phyloP scores from a whole-genome alignment of 2,888 invertebrate genomes.

The Chrysolina oricalcia region DNA sequence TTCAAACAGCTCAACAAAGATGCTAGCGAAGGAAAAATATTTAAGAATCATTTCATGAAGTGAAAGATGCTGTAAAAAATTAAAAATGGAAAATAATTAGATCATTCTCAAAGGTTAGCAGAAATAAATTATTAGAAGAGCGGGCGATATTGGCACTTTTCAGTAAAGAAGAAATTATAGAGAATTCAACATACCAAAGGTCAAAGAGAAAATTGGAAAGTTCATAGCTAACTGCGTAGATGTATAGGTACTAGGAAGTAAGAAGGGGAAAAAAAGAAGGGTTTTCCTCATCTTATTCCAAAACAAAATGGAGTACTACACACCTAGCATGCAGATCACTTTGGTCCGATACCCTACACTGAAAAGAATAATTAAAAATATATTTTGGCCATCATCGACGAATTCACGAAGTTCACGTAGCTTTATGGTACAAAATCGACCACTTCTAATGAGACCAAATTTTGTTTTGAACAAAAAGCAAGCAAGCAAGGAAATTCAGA shows the following conservation, averaged over 20 bases:
- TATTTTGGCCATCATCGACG: constrained; percentile 62
- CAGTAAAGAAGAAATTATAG: no score
- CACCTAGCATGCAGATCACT: constrained; percentile 57
- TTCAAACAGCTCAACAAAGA: constrained; percentile 52
- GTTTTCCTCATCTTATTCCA: constrained; percentile 51
- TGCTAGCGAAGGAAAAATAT: constrained; percentile 43
- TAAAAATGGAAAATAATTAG: constrained; percentile 43
- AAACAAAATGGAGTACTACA: constrained; percentile 53
- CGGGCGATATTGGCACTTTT: no score
- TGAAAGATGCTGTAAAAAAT: constrained; percentile 56
- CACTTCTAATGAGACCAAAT: constrained; percentile 55
- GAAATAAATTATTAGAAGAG: no score
- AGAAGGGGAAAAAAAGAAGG: constrained; percentile 54
- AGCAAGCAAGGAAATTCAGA: constrained; percentile 66
- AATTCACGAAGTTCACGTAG: constrained; percentile 65
- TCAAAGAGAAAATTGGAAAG: constrained; percentile 47
- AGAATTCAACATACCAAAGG: constrained; percentile 52
- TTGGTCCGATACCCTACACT: constrained; percentile 54
- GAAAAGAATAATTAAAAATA: constrained; percentile 56
- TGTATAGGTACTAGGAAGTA: constrained; percentile 55
- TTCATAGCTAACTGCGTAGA: constrained; percentile 45
- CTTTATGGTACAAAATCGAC: constrained; percentile 62
- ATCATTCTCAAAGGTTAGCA: no score
- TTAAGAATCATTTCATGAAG: constrained; percentile 40
- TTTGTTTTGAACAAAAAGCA: constrained; percentile 55